A percentile compares a stretch with the other conserved stretches of the same genome.
These are phyloP conservation scores for Percopsis transmontana DNA, from an alignment of 2,113 vertebrate species.

Conservation along the genomic window DNA sequence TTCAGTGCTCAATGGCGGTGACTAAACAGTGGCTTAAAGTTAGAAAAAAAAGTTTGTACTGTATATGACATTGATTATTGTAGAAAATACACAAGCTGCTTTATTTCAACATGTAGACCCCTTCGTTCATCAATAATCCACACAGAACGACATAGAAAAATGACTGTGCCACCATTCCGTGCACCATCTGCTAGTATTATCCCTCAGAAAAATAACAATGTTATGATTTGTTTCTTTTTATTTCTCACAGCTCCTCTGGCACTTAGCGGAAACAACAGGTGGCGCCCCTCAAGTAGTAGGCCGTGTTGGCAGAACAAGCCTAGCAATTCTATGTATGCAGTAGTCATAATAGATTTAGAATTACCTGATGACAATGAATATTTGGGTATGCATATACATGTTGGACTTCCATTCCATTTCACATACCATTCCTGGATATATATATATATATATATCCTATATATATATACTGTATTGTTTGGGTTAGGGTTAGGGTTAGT, in stretches of 20 bases:
- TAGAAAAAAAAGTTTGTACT: too few relatives aligned
- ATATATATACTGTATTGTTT: too few relatives aligned
- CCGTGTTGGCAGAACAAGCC: neutral
- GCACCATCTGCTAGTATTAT: conserved; percentile 38
- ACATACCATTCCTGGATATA: too few relatives aligned
- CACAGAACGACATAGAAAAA: conserved; percentile 32
- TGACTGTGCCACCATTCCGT: conserved; percentile 35
- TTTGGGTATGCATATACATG: too few relatives aligned
- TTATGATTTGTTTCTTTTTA: neutral
- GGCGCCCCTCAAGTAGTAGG: neutral
- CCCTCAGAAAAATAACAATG: conserved; percentile 16
- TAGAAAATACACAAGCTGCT: neutral
- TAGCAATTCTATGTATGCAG: neutral
- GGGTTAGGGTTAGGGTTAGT: too few relatives aligned
- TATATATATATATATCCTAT: too few relatives aligned
- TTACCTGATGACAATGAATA: too few relatives aligned
- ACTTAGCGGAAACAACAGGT: conserved; percentile 22
- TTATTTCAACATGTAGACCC: conserved; percentile 14
- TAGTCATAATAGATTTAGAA: neutral
- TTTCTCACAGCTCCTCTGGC: conserved; percentile 19
- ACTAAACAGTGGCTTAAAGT: too few relatives aligned
- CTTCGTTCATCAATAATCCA: conserved; percentile 47
- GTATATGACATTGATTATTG: too few relatives aligned
- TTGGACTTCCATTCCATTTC: too few relatives aligned
- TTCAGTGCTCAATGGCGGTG: too few relatives aligned